Base-by-base conservation (phyloP, 2,888 invertebrate genomes). In the Seira ritae region DNA sequence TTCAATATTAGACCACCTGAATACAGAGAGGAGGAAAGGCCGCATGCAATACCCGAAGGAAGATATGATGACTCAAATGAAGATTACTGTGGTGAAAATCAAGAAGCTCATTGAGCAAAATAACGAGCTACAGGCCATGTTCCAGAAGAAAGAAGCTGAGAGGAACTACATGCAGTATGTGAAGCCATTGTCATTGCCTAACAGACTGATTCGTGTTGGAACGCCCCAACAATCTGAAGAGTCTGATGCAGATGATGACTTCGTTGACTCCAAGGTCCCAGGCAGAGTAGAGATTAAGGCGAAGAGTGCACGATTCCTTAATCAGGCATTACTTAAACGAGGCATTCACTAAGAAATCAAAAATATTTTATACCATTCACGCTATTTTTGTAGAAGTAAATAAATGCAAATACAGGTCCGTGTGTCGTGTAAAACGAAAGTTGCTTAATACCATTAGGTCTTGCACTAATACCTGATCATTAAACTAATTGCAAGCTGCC, bases 281-380 rank as follows among this genome's bases (percentile, higher is more conserved):
- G 78, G 80, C 15, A 37, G 88, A 23, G 17, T 23, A 8, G 88
- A 88, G 46, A 88, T 88, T 46, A 88, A 88, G 72, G 85, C 86
- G 12, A 86, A 83, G 65, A 86, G 86, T 75, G 69, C 67, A 24
- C 55, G 82, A 20, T 83, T 88, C 62, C 37, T 87, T 22, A 75
- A 85, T 23, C 87, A 88, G 23, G 85, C 85, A n/a, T 74, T 82
- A 31, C 77, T 88, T 15, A 87, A 86, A 66, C 20, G 84, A n/a
- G 87, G 87, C 60, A 73, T 84, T 31, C 71, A 73, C 10, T 86
- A 76, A 80, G n/a, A n/a, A n/a, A n/a, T n/a, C n/a, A 31, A 31
- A 31, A 31, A 2, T 31, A 4, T 31, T 31, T 31, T 31, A 31
- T 31, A 31, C 8, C 8, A 31, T 31, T 31, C n/a, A n/a, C n/a